Evolutionary conservation across 2,113 vertebrate genomes (phyloP).

Genomic region (Malaclemys terrapin): DNA sequence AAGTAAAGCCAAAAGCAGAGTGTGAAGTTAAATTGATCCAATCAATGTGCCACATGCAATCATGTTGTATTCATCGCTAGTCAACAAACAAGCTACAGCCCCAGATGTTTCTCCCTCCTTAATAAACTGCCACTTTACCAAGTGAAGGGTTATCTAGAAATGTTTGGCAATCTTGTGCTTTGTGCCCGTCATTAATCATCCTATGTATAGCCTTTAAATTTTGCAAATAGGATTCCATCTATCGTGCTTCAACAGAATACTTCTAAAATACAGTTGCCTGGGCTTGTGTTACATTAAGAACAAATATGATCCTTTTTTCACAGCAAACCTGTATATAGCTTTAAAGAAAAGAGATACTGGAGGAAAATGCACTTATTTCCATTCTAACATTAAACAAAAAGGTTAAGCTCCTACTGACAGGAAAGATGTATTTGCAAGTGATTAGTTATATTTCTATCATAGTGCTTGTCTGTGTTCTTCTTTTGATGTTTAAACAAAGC

Average conservation of each 20-base stretch:
- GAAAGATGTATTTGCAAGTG: constrained; percentile 88
- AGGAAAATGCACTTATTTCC: constrained; percentile 74
- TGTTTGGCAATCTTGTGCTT: background rate
- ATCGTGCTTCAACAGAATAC: constrained; percentile 14
- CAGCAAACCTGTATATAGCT: constrained; percentile 42
- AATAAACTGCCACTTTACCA: background rate
- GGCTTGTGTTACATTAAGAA: constrained; percentile 48
- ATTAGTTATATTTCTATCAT: constrained; percentile 87
- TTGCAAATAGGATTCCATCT: constrained; percentile 31
- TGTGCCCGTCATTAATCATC: constrained; percentile 43
- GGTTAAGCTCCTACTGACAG: constrained; percentile 86
- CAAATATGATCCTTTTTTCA: constrained; percentile 72
- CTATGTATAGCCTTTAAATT: constrained; percentile 39
- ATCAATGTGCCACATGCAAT: constrained; percentile 80
- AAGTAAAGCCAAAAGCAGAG: constrained; percentile 73
- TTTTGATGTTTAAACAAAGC: constrained; percentile 90
- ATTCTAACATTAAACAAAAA: constrained; percentile 84
- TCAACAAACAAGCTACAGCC: constrained; percentile 72
- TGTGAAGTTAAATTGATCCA: constrained; percentile 81
- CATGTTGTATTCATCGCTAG: constrained; percentile 58
- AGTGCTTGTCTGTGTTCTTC: constrained; percentile 80
- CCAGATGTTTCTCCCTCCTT: constrained; percentile 10
- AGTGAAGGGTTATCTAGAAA: background rate
- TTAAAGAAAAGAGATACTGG: constrained; percentile 74
- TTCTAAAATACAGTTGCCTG: constrained; percentile 46